phyloP scores from a whole-genome alignment of 1,140 invertebrate species.

The Drosophila sulfurigaster region DNA sequence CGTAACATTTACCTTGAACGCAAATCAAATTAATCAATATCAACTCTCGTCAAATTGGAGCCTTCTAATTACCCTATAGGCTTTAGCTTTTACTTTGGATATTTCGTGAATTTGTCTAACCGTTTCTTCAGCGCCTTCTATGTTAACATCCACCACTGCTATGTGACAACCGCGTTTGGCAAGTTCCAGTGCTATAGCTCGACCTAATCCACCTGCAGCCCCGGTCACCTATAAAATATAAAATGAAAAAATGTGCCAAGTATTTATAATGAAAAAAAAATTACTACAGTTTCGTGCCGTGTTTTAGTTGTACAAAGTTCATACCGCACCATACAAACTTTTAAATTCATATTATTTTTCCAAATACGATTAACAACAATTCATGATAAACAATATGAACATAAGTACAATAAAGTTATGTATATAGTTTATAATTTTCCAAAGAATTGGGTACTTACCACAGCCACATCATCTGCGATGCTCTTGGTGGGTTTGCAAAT shows the following conservation, averaged over 20 bases:
- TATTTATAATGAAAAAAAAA: too few relatives aligned
- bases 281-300: too few relatives aligned
- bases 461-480: slow-evolving; percentile 48
- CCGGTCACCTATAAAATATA: slow-evolving; percentile 55
- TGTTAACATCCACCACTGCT: slow-evolving; percentile 59
- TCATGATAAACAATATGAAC: too few relatives aligned
- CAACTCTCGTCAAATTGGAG: not conserved
- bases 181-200: slow-evolving; percentile 55
- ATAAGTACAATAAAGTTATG: too few relatives aligned
- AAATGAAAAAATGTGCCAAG: too few relatives aligned
- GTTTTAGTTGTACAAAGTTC: too few relatives aligned
- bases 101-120: slow-evolving; percentile 44
- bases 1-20: slow-evolving; percentile 47
- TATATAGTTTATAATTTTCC: not conserved
- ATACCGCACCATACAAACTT: too few relatives aligned
- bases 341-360: too few relatives aligned
- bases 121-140: slow-evolving; percentile 55
- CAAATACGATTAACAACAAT: too few relatives aligned
- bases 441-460: slow-evolving; percentile 51
- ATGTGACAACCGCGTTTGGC: slow-evolving; percentile 60
- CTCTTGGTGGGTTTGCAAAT: slow-evolving; percentile 11
- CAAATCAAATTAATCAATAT: too few relatives aligned
- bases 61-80: slow-evolving; percentile 48
- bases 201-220: slow-evolving; percentile 62
- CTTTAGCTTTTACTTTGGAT: slow-evolving; percentile 43